Evolutionary conservation across 1,140 invertebrate species (phyloP), one percentile per base, ranked within the genome.

Genomic region (Matsumurasca onukii): DNA sequence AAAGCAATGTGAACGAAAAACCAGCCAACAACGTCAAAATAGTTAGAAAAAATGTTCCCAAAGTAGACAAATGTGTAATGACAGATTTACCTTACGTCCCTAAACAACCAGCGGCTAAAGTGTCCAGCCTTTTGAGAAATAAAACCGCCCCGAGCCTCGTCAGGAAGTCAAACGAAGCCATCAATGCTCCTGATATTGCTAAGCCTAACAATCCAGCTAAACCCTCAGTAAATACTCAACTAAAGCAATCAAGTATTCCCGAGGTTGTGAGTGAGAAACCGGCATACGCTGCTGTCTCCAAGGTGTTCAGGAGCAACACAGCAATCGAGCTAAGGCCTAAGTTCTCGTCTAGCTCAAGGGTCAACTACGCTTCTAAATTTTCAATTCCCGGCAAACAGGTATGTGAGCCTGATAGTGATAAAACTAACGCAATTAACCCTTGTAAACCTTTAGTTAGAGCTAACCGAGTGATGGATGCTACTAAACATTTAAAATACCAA

Each of bases 261-360:
- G 57, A 61, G 24, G 25, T 5, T 25, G 27, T 31, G 5, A 13
- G 22, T 34, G 30, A 63, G 39, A 63, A 63, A 22, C 15, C 61
- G 15, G 64, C 64, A 25, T 66, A 70, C 25, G 64, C 68, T 15
- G 52, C 67, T 17, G 59, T 68, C 12, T 68, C 67, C n/a, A 68
- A 66, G 34, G 25, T 70, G 25, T 64, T 31, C n/a, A 2, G 69
- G 22, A 70, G 69, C 48, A 64, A 66, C 13, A 70, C 69, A 1
- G 25, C 69, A 3, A 45, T 66, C 20, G 69, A 70, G 48, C 61
- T 70, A 27, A 55, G 52, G 17, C 48, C 69, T 31, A 65, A 24
- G 30, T 9, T 5, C 9, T 22, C 22, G 12, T 24, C 3, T 29
- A 25, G 24, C 25, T 27, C 24, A 59, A 59, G 3, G 25, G 55